Evolutionary conservation across 2,113 vertebrate species (phyloP).

Genomic region (Uria aalge): DNA sequence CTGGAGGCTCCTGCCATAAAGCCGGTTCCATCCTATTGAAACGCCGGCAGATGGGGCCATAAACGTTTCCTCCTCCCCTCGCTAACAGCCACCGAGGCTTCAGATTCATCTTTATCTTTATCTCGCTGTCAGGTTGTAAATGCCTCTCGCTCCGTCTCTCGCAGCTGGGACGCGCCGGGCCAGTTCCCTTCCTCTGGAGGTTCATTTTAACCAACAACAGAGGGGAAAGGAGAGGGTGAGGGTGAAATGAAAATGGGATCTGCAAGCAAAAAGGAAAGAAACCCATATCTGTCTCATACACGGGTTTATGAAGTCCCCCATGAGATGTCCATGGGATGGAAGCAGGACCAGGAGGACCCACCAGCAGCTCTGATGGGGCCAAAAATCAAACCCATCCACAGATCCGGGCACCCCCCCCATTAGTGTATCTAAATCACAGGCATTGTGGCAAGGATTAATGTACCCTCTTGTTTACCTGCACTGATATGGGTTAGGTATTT

Average conservation of each 20-base stretch:
- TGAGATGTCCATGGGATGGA: background rate
- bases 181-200: conserved; percentile 60
- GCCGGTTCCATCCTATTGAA: conserved; percentile 65
- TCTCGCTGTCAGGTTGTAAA: conserved; percentile 77
- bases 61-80: conserved; percentile 74
- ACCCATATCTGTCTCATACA: accelerated
- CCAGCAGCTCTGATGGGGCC: background rate
- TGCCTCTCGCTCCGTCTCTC: conserved; percentile 67
- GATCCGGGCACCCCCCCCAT: background rate
- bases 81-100: conserved; percentile 58
- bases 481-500: background rate
- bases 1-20: conserved; percentile 72
- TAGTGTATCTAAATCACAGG: background rate
- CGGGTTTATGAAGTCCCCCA: accelerated
- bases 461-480: background rate
- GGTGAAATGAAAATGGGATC: background rate
- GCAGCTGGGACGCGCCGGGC: conserved; percentile 65
- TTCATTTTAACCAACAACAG: conserved; percentile 36
- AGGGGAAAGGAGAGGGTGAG: background rate
- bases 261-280: background rate
- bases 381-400: background rate
- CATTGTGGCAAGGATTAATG: background rate
- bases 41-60: conserved; percentile 74
- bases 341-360: background rate
- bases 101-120: conserved; percentile 73